Percentiles rank a stretch among this genome's conserved stretches.
Conservation (phyloP, 2,797 vertebrate species). For the Coregonus sp. region DNA sequence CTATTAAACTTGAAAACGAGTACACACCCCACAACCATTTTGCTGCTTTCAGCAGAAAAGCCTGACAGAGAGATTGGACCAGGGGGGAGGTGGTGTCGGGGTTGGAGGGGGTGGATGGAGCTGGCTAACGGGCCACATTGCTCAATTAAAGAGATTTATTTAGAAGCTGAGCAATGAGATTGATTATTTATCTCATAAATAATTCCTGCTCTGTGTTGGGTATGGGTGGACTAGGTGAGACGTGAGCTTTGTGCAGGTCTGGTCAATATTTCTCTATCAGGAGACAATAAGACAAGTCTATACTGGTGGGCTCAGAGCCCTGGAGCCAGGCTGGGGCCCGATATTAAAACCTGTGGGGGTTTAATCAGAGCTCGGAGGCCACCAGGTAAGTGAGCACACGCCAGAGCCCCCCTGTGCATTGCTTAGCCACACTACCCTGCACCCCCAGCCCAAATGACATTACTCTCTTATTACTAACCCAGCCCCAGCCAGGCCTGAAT, state of each 20-base stretch:
- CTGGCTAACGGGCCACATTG: conserved; percentile 55
- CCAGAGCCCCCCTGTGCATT: conserved; percentile 64
- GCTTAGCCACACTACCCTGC: conserved; percentile 81
- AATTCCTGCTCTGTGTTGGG: conserved; percentile 64
- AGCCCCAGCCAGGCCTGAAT: conserved; percentile 71
- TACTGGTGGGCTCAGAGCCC: conserved; percentile 42
- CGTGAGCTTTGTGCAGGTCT: conserved; percentile 67
- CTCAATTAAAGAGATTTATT: conserved; percentile 77
- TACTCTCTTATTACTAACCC: conserved; percentile 81
- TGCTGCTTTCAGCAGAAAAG: conserved; percentile 72
- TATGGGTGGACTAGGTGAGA: conserved; percentile 50
- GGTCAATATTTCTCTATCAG: conserved; percentile 79
- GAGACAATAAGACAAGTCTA: conserved; percentile 71
- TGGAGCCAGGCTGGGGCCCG: conserved; percentile 11
- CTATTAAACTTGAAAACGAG: conserved; percentile 72
- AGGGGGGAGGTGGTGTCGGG: conserved; percentile 30
- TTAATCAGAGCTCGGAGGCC: conserved; percentile 72
- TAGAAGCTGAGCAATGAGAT: conserved; percentile 67
- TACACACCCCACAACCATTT: conserved; percentile 42
- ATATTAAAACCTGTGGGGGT: conserved; percentile 78
- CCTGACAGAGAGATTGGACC: conserved; percentile 45
- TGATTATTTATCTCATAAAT: conserved; percentile 79
- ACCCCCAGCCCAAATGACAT: conserved; percentile 76
- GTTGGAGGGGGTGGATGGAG: background rate
- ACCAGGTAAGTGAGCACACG: conserved; percentile 71